A percentile compares a stretch with the other conserved stretches of the same genome.
Evolutionary conservation across 1,140 invertebrate species (phyloP).

Genomic region (Oedothorax gibbosus): DNA sequence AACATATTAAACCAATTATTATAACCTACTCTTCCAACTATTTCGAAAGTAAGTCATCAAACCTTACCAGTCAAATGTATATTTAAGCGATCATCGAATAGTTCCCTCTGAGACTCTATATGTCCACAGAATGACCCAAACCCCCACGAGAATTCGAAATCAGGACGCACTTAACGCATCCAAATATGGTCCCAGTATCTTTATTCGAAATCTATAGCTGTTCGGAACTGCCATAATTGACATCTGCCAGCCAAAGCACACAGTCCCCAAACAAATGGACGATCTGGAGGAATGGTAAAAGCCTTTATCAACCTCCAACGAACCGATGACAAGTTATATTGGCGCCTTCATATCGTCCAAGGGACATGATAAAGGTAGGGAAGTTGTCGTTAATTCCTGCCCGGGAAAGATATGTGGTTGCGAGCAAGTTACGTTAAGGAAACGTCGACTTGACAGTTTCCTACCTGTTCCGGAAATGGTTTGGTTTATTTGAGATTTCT

Average conservation of each 20-base stretch:
- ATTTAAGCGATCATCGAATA: no score
- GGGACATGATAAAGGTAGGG: background rate
- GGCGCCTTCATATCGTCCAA: slow-evolving; percentile 19
- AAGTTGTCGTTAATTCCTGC: slow-evolving; percentile 30
- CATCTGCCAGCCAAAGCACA: slow-evolving; percentile 29
- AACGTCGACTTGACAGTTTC: no score
- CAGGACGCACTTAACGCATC: background rate
- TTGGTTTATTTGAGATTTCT: no score
- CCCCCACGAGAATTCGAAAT: background rate
- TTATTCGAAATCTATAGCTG: slow-evolving; percentile 49
- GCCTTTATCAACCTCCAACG: slow-evolving; percentile 38
- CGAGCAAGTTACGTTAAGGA: no score
- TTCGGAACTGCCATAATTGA: slow-evolving; percentile 32
- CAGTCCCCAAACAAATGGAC: background rate
- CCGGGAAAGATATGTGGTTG: slow-evolving; percentile 1
- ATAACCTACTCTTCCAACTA: no score
- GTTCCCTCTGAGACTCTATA: no score
- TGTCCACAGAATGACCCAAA: no score
- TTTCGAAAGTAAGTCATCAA: no score
- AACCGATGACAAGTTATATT: slow-evolving; percentile 46
- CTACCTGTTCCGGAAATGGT: no score
- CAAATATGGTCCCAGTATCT: slow-evolving; percentile 21
- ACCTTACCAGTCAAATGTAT: no score
- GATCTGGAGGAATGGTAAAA: slow-evolving; percentile 38
- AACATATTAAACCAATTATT: no score